A percentile compares a stretch with the other conserved stretches of the same genome.
Evolutionary conservation across 2,113 vertebrate genomes (phyloP).

Genomic region (Chaetodon auriga): DNA sequence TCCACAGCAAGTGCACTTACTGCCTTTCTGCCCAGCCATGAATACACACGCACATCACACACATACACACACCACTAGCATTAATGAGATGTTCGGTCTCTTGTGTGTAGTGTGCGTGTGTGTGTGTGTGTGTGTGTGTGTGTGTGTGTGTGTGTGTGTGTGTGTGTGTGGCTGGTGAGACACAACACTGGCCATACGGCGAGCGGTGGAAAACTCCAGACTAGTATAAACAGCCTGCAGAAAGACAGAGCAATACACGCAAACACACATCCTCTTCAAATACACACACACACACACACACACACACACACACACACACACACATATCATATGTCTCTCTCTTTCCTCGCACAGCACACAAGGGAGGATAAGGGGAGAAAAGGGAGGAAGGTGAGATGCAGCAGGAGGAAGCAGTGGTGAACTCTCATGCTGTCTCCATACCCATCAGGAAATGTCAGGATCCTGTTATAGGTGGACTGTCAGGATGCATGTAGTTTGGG

Average conservation of each 20-base stretch:
- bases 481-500: slow-evolving; percentile 22
- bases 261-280: slow-evolving; percentile 30
- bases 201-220: slow-evolving; percentile 45
- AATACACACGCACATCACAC: slow-evolving; percentile 15
- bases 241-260: slow-evolving; percentile 4
- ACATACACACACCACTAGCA: slow-evolving; percentile 3
- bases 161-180: background rate
- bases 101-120: background rate
- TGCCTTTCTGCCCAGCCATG: slow-evolving; percentile 9
- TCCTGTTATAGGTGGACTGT: slow-evolving; percentile 39
- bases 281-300: slow-evolving; percentile 26
- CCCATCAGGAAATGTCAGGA: slow-evolving; percentile 71
- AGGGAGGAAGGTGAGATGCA: slow-evolving; percentile 25
- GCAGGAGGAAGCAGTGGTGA: slow-evolving; percentile 50
- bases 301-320: no score
- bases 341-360: slow-evolving; percentile 32
- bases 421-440: slow-evolving; percentile 53
- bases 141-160: background rate
- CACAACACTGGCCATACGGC: slow-evolving; percentile 31
- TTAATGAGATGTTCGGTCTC: slow-evolving; percentile 41
- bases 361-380: slow-evolving; percentile 12
- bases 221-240: slow-evolving; percentile 62
- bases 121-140: background rate
- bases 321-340: slow-evolving; percentile 45
- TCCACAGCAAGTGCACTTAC: slow-evolving; percentile 12